These are phyloP conservation scores for Eueremaeus valkanovi DNA, from an alignment of 2,888 invertebrate species.

Conservation along the genomic window DNA sequence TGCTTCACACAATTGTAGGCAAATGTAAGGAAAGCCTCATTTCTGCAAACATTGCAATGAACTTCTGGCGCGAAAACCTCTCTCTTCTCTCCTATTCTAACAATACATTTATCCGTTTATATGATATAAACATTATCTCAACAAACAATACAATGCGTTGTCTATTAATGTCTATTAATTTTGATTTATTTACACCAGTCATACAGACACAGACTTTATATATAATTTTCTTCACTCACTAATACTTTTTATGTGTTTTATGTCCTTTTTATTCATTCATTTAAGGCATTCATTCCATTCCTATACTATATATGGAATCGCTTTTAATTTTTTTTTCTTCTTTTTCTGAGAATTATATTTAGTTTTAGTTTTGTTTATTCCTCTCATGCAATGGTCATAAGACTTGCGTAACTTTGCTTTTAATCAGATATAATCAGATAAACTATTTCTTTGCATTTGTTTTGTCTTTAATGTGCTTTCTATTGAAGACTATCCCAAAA, in stretches of 20 bases:
- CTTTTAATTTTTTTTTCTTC: background rate
- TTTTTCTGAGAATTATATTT: too few species aligned
- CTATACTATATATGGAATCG: background rate
- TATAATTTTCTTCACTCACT: background rate
- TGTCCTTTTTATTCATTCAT: background rate
- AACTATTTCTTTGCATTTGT: too few species aligned
- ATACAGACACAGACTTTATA: too few species aligned
- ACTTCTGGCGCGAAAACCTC: constrained; percentile 3
- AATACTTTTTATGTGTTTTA: background rate
- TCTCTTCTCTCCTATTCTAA: background rate
- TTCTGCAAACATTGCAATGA: background rate
- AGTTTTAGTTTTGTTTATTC: too few species aligned
- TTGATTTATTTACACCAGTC: too few species aligned
- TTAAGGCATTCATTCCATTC: background rate
- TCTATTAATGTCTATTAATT: too few species aligned
- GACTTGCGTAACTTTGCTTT: background rate
- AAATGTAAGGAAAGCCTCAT: background rate
- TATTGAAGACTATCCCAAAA: background rate
- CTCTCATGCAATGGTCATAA: constrained; percentile 9
- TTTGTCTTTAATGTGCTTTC: too few species aligned
- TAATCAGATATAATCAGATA: too few species aligned
- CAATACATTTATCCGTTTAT: too few species aligned
- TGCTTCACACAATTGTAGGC: background rate
- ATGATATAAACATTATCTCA: too few species aligned
- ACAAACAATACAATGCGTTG: too few species aligned